Percentiles rank a stretch among this genome's conserved stretches.
These are phyloP conservation scores for Dipodomys ordii DNA, from an alignment of 2,113 vertebrate species.

Conservation along the genomic window DNA sequence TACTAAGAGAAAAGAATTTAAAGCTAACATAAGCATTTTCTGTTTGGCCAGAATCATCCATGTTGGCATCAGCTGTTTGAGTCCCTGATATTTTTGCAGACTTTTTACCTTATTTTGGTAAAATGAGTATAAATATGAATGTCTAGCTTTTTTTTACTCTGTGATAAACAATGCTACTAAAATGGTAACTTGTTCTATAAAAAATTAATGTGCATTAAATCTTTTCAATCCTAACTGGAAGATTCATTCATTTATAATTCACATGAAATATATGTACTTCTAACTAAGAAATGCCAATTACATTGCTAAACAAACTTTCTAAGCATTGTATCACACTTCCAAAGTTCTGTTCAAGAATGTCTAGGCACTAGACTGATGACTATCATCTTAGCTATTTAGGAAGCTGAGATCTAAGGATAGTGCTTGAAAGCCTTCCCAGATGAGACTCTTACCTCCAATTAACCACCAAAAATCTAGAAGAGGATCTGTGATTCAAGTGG, in stretches of 20 bases:
- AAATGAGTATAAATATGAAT: conserved; percentile 18
- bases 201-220: not conserved
- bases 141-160: not conserved
- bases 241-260: conserved; percentile 14
- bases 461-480: no score
- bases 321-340: not conserved
- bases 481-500: no score
- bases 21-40: conserved; percentile 48
- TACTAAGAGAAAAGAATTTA: conserved; percentile 34
- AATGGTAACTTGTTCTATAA: conserved; percentile 14
- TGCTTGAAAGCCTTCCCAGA: no score
- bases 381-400: no score
- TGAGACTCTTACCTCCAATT: no score
- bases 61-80: conserved; percentile 37
- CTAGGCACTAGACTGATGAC: not conserved
- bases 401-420: no score
- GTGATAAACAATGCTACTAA: conserved; percentile 4
- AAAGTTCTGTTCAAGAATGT: no score
- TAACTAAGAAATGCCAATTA: not conserved
- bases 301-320: not conserved
- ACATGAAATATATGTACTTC: not conserved
- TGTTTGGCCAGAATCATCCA: conserved; percentile 44
- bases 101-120: conserved; percentile 33
- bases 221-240: conserved; percentile 46
- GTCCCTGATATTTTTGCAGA: conserved; percentile 33